These are phyloP conservation scores for Psittacula cyanocephala DNA, from an alignment of 2,113 vertebrate genomes.

Conservation along the genomic window DNA sequence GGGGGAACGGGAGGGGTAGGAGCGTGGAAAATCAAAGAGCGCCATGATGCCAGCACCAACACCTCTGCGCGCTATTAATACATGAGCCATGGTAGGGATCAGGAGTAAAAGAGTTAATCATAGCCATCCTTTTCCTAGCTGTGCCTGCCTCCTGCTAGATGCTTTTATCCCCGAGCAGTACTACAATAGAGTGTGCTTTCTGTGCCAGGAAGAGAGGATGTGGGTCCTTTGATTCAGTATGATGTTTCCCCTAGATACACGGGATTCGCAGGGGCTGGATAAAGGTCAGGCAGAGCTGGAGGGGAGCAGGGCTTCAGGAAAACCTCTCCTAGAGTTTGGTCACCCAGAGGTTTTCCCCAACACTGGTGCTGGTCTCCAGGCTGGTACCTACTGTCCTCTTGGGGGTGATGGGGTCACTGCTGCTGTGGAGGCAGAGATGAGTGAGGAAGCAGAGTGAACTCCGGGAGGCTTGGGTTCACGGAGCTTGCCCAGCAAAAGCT, in stretches of 20 bases:
- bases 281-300: not conserved
- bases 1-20: not conserved
- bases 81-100: not conserved
- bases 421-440: not conserved
- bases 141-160: not conserved
- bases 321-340: not conserved
- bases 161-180: not conserved
- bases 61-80: slow-evolving; percentile 19
- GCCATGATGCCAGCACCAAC: slow-evolving; percentile 63
- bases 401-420: not conserved
- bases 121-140: not conserved
- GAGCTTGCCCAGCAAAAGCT: not conserved
- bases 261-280: not conserved
- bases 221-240: not conserved
- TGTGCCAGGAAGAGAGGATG: not conserved
- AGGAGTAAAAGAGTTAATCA: slow-evolving; percentile 52
- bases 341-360: not conserved
- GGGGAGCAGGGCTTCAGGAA: not conserved
- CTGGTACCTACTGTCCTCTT: not conserved
- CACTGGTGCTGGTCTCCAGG: accelerated
- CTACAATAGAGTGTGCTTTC: not conserved
- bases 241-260: not conserved
- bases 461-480: not conserved
- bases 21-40: not conserved
- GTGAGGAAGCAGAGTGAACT: not conserved